Evolutionary conservation across 1,140 invertebrate species (phyloP).

Genomic region (Trichoplusia ni): DNA sequence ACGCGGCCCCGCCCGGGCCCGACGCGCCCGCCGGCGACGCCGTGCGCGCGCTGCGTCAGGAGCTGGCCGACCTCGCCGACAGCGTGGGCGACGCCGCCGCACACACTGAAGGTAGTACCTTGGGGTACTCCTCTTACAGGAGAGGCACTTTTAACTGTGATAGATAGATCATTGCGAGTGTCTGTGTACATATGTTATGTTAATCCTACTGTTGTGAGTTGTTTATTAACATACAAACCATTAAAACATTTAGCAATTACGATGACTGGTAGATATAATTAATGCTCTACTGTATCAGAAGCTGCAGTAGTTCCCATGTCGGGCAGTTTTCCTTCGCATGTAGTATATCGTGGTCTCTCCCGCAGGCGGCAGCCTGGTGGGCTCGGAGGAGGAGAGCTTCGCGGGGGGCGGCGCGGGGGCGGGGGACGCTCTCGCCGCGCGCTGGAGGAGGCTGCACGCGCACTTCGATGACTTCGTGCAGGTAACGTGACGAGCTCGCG

Average conservation of each 20-base stretch:
- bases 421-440: constrained; percentile 82
- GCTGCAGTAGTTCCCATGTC: too few species aligned
- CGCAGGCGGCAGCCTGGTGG: constrained; percentile 35
- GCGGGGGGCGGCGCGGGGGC: constrained; percentile 40
- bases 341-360: too few species aligned
- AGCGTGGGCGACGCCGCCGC: constrained; percentile 35
- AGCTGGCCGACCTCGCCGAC: constrained; percentile 39
- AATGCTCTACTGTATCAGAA: too few species aligned
- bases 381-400: constrained; percentile 63
- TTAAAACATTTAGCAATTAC: too few species aligned
- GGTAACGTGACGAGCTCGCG: too few species aligned
- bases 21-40: constrained; percentile 36
- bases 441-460: constrained; percentile 89
- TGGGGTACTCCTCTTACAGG: too few species aligned
- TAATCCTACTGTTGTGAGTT: too few species aligned
- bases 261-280: too few species aligned
- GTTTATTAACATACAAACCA: too few species aligned
- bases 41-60: constrained; percentile 38
- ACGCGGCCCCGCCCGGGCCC: constrained; percentile 7
- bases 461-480: constrained; percentile 95
- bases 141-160: too few species aligned
- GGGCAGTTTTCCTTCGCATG: too few species aligned
- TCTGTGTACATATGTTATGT: background rate
- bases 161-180: too few species aligned
- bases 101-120: constrained; percentile 30